Evolutionary conservation across 1,140 invertebrate species (phyloP).

Genomic region (Goniozus legneri): DNA sequence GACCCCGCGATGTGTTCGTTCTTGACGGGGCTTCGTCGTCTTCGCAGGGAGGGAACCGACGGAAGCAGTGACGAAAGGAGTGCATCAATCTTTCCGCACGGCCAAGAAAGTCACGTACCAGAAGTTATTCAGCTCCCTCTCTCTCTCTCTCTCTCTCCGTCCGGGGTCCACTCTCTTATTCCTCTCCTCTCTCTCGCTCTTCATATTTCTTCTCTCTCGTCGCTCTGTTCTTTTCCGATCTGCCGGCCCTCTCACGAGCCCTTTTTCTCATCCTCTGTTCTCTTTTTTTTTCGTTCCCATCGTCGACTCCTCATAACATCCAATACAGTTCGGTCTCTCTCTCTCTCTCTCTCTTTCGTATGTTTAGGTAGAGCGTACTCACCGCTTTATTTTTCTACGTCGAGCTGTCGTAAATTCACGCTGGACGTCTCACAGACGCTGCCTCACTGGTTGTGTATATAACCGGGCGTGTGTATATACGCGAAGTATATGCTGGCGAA

Average conservation of each 20-base stretch:
- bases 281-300: background rate
- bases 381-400: no score
- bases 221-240: no score
- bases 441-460: no score
- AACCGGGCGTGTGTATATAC: no score
- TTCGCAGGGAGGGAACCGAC: no score
- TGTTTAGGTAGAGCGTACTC: no score
- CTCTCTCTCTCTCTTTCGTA: background rate
- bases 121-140: slow-evolving; percentile 20
- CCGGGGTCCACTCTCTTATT: slow-evolving; percentile 1
- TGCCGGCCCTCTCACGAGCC: no score
- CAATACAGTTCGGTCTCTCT: background rate
- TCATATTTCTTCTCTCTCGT: no score
- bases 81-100: slow-evolving; percentile 24
- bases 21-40: background rate
- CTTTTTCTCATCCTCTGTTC: slow-evolving; percentile 2
- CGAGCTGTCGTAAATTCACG: no score
- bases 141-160: slow-evolving; percentile 5
- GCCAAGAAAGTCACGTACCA: slow-evolving; percentile 19
- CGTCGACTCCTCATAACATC: background rate
- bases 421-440: no score
- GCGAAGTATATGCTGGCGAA: no score
- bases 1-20: slow-evolving; percentile 1
- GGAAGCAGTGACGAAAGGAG: slow-evolving; percentile 19
- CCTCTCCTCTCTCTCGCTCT: background rate